A percentile compares a stretch with the other conserved stretches of the same genome.
Evolutionary conservation across 2,113 vertebrate genomes (phyloP).

Genomic region (Spheniscus mendiculus): DNA sequence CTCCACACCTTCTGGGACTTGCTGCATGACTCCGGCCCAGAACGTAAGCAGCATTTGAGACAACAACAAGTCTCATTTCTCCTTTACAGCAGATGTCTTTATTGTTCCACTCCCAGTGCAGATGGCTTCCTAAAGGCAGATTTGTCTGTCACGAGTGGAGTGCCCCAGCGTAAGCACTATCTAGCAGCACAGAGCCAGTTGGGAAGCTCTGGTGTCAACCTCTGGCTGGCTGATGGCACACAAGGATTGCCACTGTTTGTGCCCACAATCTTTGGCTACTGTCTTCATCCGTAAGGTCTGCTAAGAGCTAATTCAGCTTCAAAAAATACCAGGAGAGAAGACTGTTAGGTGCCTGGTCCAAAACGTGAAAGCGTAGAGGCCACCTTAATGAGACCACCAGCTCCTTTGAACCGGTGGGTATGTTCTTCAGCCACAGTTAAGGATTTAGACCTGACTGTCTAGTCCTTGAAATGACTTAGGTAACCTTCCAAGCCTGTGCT

Average conservation of each 20-base stretch:
- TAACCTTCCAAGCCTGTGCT: not conserved
- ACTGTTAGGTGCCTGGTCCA: not conserved
- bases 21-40: not conserved
- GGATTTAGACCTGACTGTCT: not conserved
- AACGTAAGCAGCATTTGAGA: not conserved
- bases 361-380: rapidly evolving
- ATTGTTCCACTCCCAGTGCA: not conserved
- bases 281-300: not conserved
- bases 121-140: not conserved
- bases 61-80: not conserved
- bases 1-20: not conserved
- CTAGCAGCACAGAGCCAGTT: not conserved
- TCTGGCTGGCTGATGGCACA: not conserved
- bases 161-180: not conserved
- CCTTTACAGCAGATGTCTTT: not conserved
- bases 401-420: not conserved
- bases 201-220: not conserved
- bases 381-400: not conserved
- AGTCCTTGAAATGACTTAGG: not conserved
- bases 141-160: rapidly evolving
- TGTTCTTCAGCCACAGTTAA: not conserved
- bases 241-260: not conserved
- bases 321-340: not conserved
- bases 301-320: not conserved
- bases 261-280: not conserved